Base-by-base conservation (phyloP, 2,888 invertebrate genomes). In the Melanotus villosus region DNA sequence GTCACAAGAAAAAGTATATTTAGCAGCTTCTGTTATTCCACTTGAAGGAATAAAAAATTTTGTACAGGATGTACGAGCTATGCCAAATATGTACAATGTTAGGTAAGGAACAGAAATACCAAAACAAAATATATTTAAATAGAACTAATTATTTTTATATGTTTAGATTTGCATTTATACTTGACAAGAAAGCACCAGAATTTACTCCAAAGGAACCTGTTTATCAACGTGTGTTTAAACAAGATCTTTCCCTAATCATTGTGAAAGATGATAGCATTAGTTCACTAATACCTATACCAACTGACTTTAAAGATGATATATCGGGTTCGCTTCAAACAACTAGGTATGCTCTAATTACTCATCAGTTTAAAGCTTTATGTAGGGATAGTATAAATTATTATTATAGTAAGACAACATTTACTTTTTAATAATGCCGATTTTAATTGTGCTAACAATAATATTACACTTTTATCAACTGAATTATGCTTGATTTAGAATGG, bases 241-340 rank as follows among this genome's bases (percentile, higher is more conserved):
- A 92, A 76, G 94, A 96, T 81, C 84, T 98, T 70, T 90, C 91
- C 1, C 85, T 95, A 54, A 96, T 96, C 79, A 90, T 98, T 23
- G 89, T 88, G 68, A 89, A 90, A 76, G 86, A 91, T 78, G 89
- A 84, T 2, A 58, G 57, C 3, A 67, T 79, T 50, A 78, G 78
- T 41, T 77, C 79, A 3, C 80, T 80, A 47, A 18, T 83, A 3
- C 76, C 81, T 2, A 72, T 80, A 36, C 79, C 82, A 1, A 65
- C 80, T 0, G 80, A 79, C 41, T 79, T 81, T 60, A 81, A 81
- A 63, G 76, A 77, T 0, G 76, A 80, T 52, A 60, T 79, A 12
- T 45, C 69, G 30, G 74, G 64, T 21, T 75, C 72, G 12, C 9
- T 64, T 19, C 73, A 71, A 34, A 34, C 71, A 18, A 65, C 71